These are phyloP conservation scores for Trididemnum miniatum DNA, from an alignment of 23 tunicate genomes.

Conservation along the genomic window DNA sequence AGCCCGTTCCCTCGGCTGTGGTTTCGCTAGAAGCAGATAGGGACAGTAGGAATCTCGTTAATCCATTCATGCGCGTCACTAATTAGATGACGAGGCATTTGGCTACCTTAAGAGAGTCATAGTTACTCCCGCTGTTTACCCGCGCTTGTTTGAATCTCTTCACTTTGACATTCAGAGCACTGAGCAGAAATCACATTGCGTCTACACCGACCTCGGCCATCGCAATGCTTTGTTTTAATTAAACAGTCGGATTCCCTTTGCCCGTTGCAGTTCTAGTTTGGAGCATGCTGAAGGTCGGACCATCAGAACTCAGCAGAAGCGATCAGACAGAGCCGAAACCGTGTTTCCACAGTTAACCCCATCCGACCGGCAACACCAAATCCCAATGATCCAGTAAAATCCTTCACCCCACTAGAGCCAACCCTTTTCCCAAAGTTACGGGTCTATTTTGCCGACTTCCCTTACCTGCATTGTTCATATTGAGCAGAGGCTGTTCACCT, in stretches of 20 bases:
- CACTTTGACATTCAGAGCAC: too few relatives aligned
- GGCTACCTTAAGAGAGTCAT: too few relatives aligned
- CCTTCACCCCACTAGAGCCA: conserved; percentile 48
- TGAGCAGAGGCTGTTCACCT: conserved; percentile 53
- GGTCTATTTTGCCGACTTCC: too few relatives aligned
- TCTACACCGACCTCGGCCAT: conserved; percentile 10
- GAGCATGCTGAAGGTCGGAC: conserved; percentile 23
- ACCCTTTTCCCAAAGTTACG: too few relatives aligned
- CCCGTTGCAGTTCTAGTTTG: conserved; percentile 16
- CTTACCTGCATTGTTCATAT: conserved; percentile 51
- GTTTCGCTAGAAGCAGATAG: too few relatives aligned
- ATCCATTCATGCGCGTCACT: too few relatives aligned
- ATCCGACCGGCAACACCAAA: conserved; percentile 51
- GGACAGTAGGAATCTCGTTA: too few relatives aligned
- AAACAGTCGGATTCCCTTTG: too few relatives aligned
- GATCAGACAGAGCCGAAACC: conserved; percentile 35
- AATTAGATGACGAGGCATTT: too few relatives aligned
- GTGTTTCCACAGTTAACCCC: conserved; percentile 40
- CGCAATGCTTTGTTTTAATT: conserved; percentile 19
- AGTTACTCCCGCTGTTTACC: too few relatives aligned
- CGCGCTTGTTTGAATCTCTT: too few relatives aligned
- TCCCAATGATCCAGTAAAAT: conserved; percentile 35
- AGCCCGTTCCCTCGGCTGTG: conserved; percentile 14
- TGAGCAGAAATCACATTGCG: conserved; percentile 33
- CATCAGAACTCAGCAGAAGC: conserved; percentile 45